Conservation (phyloP, 2,888 invertebrate species). For the Leptinotarsa rubiginosa region DNA sequence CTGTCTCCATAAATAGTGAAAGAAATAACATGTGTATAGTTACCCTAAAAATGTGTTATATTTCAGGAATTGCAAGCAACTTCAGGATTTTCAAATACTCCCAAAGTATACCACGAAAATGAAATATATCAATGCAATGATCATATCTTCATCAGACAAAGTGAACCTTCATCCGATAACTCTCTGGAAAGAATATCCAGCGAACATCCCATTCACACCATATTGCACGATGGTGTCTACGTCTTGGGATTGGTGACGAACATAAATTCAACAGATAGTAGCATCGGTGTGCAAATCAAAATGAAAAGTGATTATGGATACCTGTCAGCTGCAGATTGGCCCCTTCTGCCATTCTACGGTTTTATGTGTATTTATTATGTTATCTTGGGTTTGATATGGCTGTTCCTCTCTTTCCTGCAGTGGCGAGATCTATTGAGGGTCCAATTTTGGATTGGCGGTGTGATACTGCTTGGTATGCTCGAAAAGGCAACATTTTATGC, state of each 20-base stretch:
- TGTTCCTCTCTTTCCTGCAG: conserved; percentile 83
- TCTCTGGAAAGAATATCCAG: conserved; percentile 38
- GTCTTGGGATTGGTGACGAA: conserved; percentile 70
- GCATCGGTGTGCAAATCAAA: conserved; percentile 74
- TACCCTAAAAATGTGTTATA: background rate
- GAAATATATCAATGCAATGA: conserved; percentile 59
- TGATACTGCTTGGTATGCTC: conserved; percentile 87
- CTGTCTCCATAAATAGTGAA: too few species aligned
- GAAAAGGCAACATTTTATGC: conserved; percentile 92
- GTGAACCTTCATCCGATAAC: conserved; percentile 55
- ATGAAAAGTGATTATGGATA: conserved; percentile 84
- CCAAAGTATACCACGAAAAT: conserved; percentile 47
- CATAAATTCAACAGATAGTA: conserved; percentile 66
- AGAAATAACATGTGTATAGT: too few species aligned
- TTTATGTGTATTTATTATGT: conserved; percentile 91
- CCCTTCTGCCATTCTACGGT: conserved; percentile 88
- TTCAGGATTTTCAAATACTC: conserved; percentile 39
- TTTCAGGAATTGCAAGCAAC: conserved; percentile 47
- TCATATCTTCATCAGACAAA: conserved; percentile 59
- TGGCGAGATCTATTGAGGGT: conserved; percentile 92
- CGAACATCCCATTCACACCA: conserved; percentile 68
- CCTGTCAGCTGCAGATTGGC: conserved; percentile 91
- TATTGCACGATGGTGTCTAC: conserved; percentile 80
- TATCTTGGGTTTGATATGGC: conserved; percentile 84
- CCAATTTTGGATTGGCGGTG: conserved; percentile 96